Conservation (phyloP, 2,888 invertebrate species). For the Ischnus inquisitorius region DNA sequence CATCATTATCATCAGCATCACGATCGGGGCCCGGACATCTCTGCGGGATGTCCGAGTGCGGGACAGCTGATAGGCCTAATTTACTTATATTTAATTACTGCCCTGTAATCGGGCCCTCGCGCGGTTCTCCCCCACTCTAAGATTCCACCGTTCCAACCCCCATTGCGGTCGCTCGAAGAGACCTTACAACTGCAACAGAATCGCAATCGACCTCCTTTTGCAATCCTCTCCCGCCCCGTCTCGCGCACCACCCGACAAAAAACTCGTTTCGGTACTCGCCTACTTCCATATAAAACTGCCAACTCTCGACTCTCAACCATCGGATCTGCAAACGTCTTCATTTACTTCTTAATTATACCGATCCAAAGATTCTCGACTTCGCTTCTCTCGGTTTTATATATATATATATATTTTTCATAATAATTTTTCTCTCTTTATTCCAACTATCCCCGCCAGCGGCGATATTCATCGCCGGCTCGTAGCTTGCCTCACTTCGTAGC, state of each 20-base stretch:
- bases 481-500: background rate
- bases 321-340: slow-evolving; percentile 65
- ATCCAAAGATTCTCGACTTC: slow-evolving; percentile 45
- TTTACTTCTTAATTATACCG: slow-evolving; percentile 68
- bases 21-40: slow-evolving; percentile 53
- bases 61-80: slow-evolving; percentile 82
- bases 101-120: slow-evolving; percentile 71
- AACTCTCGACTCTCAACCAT: slow-evolving; percentile 42
- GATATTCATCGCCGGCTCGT: background rate
- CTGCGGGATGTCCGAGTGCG: slow-evolving; percentile 68
- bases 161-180: background rate
- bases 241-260: slow-evolving; percentile 24
- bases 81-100: slow-evolving; percentile 84
- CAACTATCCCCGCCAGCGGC: slow-evolving; percentile 2
- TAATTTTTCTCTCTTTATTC: background rate
- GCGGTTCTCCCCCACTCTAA: slow-evolving; percentile 21
- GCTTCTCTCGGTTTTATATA: background rate
- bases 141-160: slow-evolving; percentile 1
- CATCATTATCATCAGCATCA: slow-evolving; percentile 53
- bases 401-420: background rate
- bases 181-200: slow-evolving; percentile 4
- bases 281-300: slow-evolving; percentile 59
- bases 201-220: slow-evolving; percentile 43
- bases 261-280: slow-evolving; percentile 60
- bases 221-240: background rate